Conservation (phyloP, 2,797 vertebrate species). For the Aplochiton taeniatus region DNA sequence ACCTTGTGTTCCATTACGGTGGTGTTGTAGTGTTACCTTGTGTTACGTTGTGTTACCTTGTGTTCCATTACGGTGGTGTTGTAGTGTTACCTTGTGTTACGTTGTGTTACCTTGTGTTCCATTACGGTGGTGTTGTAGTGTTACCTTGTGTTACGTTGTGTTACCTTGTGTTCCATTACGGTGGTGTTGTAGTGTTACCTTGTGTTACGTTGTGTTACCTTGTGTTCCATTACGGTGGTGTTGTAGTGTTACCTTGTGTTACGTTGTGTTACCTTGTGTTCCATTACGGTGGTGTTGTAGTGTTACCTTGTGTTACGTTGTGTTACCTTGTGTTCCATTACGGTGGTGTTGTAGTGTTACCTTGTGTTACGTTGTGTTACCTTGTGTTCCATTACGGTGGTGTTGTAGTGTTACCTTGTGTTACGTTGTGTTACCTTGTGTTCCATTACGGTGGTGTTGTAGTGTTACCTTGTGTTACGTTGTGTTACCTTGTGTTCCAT, state of each 20-base stretch:
- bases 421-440: too few relatives aligned
- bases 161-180: too few relatives aligned
- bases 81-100: constrained; percentile 75
- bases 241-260: not conserved
- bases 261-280: too few relatives aligned
- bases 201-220: too few relatives aligned
- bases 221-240: too few relatives aligned
- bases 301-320: constrained; percentile 80
- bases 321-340: too few relatives aligned
- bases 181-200: constrained; percentile 64
- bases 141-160: not conserved
- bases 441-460: not conserved
- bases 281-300: not conserved
- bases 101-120: too few relatives aligned
- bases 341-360: not conserved
- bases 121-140: not conserved
- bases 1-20: too few relatives aligned
- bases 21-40: not conserved
- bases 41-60: too few relatives aligned
- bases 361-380: too few relatives aligned
- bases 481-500: too few relatives aligned
- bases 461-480: not conserved
- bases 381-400: not conserved
- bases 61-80: not conserved
- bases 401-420: constrained; percentile 70